A percentile compares a stretch with the other conserved stretches of the same genome.
Conservation (phyloP, 2,113 vertebrate species). For the Malurus melanocephalus region DNA sequence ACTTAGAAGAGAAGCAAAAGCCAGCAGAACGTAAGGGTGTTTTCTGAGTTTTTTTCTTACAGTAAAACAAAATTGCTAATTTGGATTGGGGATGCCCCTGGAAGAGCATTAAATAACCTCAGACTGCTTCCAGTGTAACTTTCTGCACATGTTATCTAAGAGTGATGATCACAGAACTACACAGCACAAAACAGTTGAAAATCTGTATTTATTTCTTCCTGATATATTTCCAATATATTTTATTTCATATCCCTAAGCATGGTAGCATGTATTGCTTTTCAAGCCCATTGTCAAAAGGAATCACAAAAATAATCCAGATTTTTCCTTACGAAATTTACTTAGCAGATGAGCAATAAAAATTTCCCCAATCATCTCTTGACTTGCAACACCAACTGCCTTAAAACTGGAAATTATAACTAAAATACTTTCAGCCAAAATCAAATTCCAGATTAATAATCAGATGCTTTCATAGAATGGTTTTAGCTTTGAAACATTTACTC, state of each 20-base stretch:
- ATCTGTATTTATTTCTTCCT: neutral
- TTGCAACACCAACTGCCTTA: neutral
- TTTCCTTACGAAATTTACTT: neutral
- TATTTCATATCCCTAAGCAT: neutral
- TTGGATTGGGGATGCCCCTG: neutral
- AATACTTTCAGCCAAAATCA: neutral
- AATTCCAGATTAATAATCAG: neutral
- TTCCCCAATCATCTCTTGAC: neutral
- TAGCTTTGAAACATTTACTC: neutral
- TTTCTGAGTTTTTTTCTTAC: constrained; percentile 23
- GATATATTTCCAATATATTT: neutral
- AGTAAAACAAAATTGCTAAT: neutral
- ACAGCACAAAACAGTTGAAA: neutral
- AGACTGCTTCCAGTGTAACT: neutral
- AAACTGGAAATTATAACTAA: neutral
- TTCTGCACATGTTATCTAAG: neutral
- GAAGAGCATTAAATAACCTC: constrained; percentile 6
- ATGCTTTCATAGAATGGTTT: neutral
- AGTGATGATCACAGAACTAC: neutral
- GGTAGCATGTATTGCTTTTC: neutral
- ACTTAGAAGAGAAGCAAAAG: constrained; percentile 85
- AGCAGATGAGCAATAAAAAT: neutral
- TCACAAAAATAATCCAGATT: neutral
- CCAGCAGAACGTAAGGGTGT: constrained; percentile 81
- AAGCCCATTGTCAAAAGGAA: neutral